Percentiles rank a stretch among this genome's conserved stretches.
phyloP scores from a whole-genome alignment of 2,797 vertebrate species.

The Triplophysa bombifrons region DNA sequence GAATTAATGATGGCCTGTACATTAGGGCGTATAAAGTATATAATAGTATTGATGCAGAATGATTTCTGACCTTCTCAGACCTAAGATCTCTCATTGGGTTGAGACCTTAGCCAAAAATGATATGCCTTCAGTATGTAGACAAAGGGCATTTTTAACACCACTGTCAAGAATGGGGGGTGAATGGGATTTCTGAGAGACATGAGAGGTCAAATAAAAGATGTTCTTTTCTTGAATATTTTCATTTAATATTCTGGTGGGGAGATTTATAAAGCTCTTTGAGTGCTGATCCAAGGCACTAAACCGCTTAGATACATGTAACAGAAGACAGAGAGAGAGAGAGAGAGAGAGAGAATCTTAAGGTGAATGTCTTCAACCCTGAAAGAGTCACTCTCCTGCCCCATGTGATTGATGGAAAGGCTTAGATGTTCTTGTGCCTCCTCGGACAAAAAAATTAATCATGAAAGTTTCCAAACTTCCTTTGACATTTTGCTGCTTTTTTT shows the following conservation, averaged over 20 bases:
- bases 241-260: conserved; percentile 27
- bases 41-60: not conserved
- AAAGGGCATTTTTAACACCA: conserved; percentile 25
- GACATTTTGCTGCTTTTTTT: conserved; percentile 34
- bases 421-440: conserved; percentile 11
- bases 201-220: conserved; percentile 29
- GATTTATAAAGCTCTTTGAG: conserved; percentile 33
- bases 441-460: conserved; percentile 25
- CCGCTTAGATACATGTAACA: conserved; percentile 42
- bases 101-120: conserved; percentile 33
- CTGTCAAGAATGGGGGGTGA: not conserved
- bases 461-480: conserved; percentile 44
- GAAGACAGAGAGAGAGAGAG: not conserved
- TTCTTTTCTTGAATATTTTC: conserved; percentile 26
- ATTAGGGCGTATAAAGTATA: not conserved
- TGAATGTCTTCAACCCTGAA: conserved; percentile 45
- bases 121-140: conserved; percentile 29
- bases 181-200: not conserved
- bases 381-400: conserved; percentile 59
- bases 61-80: conserved; percentile 3
- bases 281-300: conserved; percentile 33
- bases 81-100: not conserved
- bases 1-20: too few relatives aligned
- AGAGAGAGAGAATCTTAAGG: conserved; percentile 36
- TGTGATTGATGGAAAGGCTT: conserved; percentile 45